Percentiles rank a stretch among this genome's conserved stretches.
phyloP scores from a whole-genome alignment of 2,113 vertebrate species.

The Todiramphus saurophagus region DNA sequence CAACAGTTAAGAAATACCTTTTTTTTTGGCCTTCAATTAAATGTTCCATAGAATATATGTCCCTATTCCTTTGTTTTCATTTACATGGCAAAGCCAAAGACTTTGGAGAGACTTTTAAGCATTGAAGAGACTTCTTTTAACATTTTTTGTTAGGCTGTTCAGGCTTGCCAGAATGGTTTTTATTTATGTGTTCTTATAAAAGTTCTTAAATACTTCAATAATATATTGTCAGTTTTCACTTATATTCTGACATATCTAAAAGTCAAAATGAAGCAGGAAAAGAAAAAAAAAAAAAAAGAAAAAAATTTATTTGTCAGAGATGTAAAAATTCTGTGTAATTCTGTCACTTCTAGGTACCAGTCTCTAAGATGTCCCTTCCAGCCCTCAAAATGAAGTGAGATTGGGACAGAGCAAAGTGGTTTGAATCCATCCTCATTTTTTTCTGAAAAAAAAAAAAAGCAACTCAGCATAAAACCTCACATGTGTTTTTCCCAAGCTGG shows the following conservation, averaged over 20 bases:
- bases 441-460: not conserved
- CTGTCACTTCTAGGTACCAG: accelerated
- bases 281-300: accelerated
- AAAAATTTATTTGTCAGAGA: too few relatives aligned
- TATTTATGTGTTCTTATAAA: not conserved
- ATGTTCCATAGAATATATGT: not conserved
- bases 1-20: not conserved
- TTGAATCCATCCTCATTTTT: not conserved
- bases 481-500: not conserved
- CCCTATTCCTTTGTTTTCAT: not conserved
- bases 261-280: not conserved
- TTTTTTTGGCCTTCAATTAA: not conserved
- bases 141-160: not conserved
- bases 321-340: not conserved
- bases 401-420: not conserved
- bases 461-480: not conserved
- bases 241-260: not conserved
- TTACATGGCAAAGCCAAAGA: constrained; percentile 16
- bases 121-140: not conserved
- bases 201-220: not conserved
- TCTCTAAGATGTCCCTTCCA: not conserved
- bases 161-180: constrained; percentile 13
- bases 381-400: not conserved
- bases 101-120: constrained; percentile 30
- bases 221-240: not conserved